These are phyloP conservation scores for Drosophila suboccidentalis DNA, from an alignment of 2,888 invertebrate genomes.

Conservation along the genomic window DNA sequence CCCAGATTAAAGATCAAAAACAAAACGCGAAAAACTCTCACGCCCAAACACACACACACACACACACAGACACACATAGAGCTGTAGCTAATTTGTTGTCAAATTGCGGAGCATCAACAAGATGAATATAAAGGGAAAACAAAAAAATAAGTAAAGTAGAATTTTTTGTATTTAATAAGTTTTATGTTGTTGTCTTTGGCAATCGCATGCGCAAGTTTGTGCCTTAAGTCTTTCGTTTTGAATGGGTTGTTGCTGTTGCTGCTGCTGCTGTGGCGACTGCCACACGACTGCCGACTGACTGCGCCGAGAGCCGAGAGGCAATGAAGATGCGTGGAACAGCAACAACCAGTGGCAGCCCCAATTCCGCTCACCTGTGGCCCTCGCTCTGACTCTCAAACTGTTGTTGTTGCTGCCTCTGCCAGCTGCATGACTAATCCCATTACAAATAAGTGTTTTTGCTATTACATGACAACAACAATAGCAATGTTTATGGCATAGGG, in stretches of 20 bases:
- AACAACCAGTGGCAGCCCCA: slow-evolving; percentile 57
- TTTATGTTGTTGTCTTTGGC: slow-evolving; percentile 15
- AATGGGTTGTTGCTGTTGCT: slow-evolving; percentile 2
- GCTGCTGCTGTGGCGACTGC: slow-evolving; percentile 44
- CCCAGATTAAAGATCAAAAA: slow-evolving; percentile 13
- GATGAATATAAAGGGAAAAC: slow-evolving; percentile 3
- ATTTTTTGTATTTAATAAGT: slow-evolving; percentile 27
- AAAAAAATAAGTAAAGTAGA: slow-evolving; percentile 9
- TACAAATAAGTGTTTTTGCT: slow-evolving; percentile 70
- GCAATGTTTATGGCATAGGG: slow-evolving; percentile 57
- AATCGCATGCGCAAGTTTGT: slow-evolving; percentile 60
- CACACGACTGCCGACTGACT: slow-evolving; percentile 63
- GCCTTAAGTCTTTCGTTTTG: slow-evolving; percentile 71
- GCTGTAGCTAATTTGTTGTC: slow-evolving; percentile 56
- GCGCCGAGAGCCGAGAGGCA: slow-evolving; percentile 20
- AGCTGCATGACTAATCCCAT: slow-evolving; percentile 80
- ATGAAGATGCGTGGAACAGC: slow-evolving; percentile 69
- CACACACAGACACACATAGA: slow-evolving; percentile 3
- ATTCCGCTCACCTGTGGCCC: slow-evolving; percentile 65
- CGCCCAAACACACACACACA: slow-evolving; percentile 49
- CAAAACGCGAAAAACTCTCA: slow-evolving; percentile 41
- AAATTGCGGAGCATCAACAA: slow-evolving; percentile 27
- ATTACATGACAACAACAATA: slow-evolving; percentile 67
- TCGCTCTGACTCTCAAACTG: slow-evolving; percentile 1
- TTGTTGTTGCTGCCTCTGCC: slow-evolving; percentile 30